Base-by-base conservation (phyloP, 2,113 vertebrate genomes). In the Pelecanus crispus region DNA sequence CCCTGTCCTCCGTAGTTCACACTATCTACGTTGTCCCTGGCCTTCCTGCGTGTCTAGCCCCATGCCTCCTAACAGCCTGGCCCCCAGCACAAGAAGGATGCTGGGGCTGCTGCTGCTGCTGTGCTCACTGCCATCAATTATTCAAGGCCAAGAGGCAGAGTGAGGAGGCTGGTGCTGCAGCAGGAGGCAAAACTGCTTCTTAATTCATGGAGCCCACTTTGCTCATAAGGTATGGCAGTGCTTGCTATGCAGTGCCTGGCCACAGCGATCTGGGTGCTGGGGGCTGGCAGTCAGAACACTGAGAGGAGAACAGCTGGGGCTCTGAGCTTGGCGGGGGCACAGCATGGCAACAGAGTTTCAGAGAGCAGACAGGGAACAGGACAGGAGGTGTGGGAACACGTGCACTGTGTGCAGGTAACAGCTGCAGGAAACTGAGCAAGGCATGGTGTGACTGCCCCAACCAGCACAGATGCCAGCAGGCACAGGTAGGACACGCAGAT, bases 401-500 rank as follows among this genome's bases (percentile, higher is more conserved):
- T 11, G 26, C 5, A 4, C 62, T 28, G 53, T 34, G 44, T 28
- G 66, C 9, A 25, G 28, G 63, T 38, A 19, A 32, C 28, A 2
- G 36, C 56, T n/a, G 55, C 25, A 61, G 24, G 19, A 38, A 18
- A 17, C 67, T 13, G 32, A 52, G 32, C 42, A 21, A 21, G 18
- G 50, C 22, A 14, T 7, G 29, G 42, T 2, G 2, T 55, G 59
- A 21, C 59, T 65, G 59, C 50, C 22, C 17, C 26, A 28, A 6
- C 44, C 13, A 13, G 70, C 34, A 17, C 8, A 20, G 42, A 21
- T 1, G 1, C 55, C 25, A 10, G 38, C 2, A 2, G 25, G 38
- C 47, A 62, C 24, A n/a, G 21, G 38, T 19, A n/a, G 40, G 49
- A 45, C 34, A 18, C 1, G 0, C 0, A 1, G 45, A n/a, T 22